A percentile compares a stretch with the other conserved stretches of the same genome.
Conservation (phyloP, 92 coral and sea anemone species). For the Micromussa lordhowensis region DNA sequence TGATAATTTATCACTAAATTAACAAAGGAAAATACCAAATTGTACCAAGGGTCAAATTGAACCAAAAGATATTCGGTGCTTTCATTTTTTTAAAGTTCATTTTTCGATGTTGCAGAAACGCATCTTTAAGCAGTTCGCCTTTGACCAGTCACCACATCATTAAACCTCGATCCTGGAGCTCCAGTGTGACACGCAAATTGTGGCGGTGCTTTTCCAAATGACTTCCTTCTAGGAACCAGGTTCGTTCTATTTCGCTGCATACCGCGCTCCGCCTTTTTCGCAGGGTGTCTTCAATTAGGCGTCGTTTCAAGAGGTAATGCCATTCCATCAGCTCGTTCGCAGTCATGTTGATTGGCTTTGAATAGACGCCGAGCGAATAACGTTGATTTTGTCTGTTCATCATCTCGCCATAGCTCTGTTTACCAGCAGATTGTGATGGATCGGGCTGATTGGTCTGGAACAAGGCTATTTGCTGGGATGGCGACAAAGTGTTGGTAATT, state of each 20-base stretch:
- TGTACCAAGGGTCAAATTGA: too few relatives aligned
- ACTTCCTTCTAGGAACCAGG: neutral
- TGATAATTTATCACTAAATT: too few relatives aligned
- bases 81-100: too few relatives aligned
- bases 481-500: too few relatives aligned
- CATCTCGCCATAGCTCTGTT: neutral
- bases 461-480: neutral
- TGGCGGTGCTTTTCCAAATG: slow-evolving; percentile 17
- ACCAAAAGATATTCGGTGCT: neutral
- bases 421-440: neutral
- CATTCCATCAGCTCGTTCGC: neutral
- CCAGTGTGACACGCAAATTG: neutral
- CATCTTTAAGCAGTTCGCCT: neutral
- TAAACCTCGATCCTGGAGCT: neutral
- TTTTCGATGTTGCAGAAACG: too few relatives aligned
- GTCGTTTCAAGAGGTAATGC: neutral
- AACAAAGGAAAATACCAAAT: too few relatives aligned
- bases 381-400: neutral
- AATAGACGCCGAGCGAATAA: too few relatives aligned
- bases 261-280: neutral
- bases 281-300: neutral
- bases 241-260: slow-evolving; percentile 12
- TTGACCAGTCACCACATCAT: neutral
- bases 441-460: neutral
- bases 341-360: neutral